Evolutionary conservation across 92 coral and sea anemone genomes (phyloP), one percentile per base, ranked within the genome.

Genomic region (Parazoanthus swiftii): DNA sequence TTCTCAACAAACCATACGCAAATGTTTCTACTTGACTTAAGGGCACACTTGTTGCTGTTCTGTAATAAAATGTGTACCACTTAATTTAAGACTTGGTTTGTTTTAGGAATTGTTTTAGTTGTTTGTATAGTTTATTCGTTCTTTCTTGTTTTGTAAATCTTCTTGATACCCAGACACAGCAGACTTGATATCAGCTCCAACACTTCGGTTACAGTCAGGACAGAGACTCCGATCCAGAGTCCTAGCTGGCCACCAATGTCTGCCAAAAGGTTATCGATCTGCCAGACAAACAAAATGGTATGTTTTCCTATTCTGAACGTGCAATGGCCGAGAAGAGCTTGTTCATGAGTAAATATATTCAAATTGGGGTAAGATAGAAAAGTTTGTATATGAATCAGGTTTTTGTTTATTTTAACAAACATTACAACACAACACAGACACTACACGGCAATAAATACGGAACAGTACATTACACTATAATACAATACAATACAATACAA

Each of bases 231-330:
- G 37, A 82, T 82, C 86, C 86, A 82, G 0, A 82, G 77, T 0
- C 86, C 86, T 15, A 82, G 16, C 38, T 82, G 86, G 25, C 86
- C 86, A 3, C 86, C 86, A 11, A 82, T 82, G 25, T 82, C 86
- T 18, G 86, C 86, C 18, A 82, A 16, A 5, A 82, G 75, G 18
- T 82, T 82, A 3, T 82, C 77, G 48, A 82, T 66, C 86, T 82
- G 63, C 58, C 8, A 13, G 7, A 67, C 1, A 39, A 43, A 23
- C 65, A n/a, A 37, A 29, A 54, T 54, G 18, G 59, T 14, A 54
- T 11, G 16, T 54, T 54, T 1, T 54, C 18, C 4, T 54, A 48
- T 54, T 54, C 4, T 1, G 9, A 54, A 54, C 16, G n/a, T 51
- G 16, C 58, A 51, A 1, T 51, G 58, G 6, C 6, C 58, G 16